These are phyloP conservation scores for Temnothorax curvispinosus DNA, from an alignment of 1,140 invertebrate genomes.

Conservation along the genomic window DNA sequence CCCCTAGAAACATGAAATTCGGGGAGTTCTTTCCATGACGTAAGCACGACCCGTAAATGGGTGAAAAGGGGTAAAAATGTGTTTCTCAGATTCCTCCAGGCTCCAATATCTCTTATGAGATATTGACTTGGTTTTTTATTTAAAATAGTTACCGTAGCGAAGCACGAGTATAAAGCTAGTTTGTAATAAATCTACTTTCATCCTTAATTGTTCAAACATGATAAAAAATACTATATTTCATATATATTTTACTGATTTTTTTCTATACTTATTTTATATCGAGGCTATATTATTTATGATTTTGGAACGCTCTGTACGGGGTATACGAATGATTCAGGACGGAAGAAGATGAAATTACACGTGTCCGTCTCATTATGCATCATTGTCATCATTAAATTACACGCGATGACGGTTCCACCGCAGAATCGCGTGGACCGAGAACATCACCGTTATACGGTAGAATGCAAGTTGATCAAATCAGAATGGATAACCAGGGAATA, in stretches of 20 bases:
- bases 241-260: neutral
- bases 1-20: no score
- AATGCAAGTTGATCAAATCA: slow-evolving; percentile 50
- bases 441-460: slow-evolving; percentile 32
- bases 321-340: neutral
- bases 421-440: slow-evolving; percentile 3
- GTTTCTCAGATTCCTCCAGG: no score
- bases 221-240: neutral
- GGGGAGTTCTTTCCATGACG: no score
- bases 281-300: neutral
- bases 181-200: neutral
- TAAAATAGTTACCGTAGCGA: no score
- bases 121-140: no score
- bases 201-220: neutral
- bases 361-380: slow-evolving; percentile 30
- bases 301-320: neutral
- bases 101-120: no score
- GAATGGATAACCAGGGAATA: slow-evolving; percentile 37
- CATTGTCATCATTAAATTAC: slow-evolving; percentile 60
- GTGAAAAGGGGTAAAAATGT: no score
- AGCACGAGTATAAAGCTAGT: no score
- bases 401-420: slow-evolving; percentile 24
- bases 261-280: no score
- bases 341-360: slow-evolving; percentile 32
- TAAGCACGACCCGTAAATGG: no score